A percentile compares a stretch with the other conserved stretches of the same genome.
Conservation (phyloP, 2,888 invertebrate genomes). For the Eupithecia subumbrata region DNA sequence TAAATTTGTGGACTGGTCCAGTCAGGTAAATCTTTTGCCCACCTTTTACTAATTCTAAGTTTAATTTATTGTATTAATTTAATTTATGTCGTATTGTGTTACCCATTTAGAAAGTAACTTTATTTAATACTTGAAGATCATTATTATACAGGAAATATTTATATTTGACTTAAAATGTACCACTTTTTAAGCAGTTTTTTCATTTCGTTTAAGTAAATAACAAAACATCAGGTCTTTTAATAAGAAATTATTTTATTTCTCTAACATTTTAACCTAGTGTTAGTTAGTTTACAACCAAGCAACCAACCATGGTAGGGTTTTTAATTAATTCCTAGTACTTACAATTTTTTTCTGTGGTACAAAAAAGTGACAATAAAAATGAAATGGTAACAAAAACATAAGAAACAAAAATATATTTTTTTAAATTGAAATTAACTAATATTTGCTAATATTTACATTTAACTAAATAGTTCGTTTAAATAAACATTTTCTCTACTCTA, state of each 20-base stretch:
- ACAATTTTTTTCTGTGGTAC: not conserved
- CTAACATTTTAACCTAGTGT: conserved; percentile 15
- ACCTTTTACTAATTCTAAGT: not conserved
- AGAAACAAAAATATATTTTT: conserved; percentile 27
- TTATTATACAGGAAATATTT: not conserved
- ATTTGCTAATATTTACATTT: conserved; percentile 20
- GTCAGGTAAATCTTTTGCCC: not conserved
- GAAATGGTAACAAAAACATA: conserved; percentile 36
- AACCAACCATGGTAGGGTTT: conserved; percentile 7
- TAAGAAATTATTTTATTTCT: conserved; percentile 34
- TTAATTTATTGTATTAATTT: not conserved
- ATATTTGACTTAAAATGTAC: not conserved
- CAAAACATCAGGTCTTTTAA: conserved; percentile 1
- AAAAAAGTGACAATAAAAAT: conserved; percentile 9
- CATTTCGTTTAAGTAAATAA: not conserved
- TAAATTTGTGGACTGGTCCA: not conserved
- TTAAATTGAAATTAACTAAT: conserved; percentile 20
- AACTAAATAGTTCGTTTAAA: conserved; percentile 17
- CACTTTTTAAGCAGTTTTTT: not conserved
- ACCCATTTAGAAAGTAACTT: not conserved
- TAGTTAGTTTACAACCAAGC: conserved; percentile 27
- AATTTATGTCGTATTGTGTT: not conserved
- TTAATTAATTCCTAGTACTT: not conserved
- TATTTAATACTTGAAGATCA: conserved; percentile 8
- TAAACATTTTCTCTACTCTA: conserved; percentile 5